Percentiles rank a stretch among this genome's conserved stretches.
These are phyloP conservation scores for Dicerorhinus sumatrensis DNA, from an alignment of 2,113 vertebrate species.

Conservation along the genomic window DNA sequence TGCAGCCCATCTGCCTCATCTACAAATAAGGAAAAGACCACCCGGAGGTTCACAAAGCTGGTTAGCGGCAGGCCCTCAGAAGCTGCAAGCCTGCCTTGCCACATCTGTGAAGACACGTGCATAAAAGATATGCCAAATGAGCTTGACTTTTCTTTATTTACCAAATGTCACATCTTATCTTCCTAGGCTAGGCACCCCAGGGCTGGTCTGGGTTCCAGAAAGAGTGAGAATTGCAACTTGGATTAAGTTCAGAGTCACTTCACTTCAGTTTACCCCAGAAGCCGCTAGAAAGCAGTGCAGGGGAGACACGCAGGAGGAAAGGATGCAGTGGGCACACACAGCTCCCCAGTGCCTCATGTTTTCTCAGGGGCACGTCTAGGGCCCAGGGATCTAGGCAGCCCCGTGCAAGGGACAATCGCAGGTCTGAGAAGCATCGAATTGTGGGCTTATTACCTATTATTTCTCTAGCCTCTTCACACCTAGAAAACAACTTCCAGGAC, in stretches of 20 bases:
- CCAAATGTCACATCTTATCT: not conserved
- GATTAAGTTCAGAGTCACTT: not conserved
- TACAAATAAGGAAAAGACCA: not conserved
- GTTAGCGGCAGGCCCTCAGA: not conserved
- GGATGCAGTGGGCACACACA: not conserved
- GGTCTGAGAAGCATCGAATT: not conserved
- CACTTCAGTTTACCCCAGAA: not conserved
- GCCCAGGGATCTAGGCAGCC: not conserved
- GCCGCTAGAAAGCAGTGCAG: not conserved
- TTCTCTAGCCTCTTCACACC: not conserved
- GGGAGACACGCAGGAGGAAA: not conserved
- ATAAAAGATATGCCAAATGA: not conserved
- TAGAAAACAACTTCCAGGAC: not conserved
- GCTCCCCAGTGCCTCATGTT: not conserved
- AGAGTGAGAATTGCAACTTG: not conserved
- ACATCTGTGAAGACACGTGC: not conserved
- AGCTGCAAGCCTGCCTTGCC: not conserved
- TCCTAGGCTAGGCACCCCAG: not conserved
- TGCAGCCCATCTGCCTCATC: not conserved
- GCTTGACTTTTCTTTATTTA: not conserved
- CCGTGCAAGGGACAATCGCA: not conserved
- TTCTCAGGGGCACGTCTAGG: not conserved
- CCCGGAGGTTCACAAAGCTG: not conserved
- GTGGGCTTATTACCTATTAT: not conserved
- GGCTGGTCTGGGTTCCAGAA: not conserved